phyloP scores from a whole-genome alignment of 2,888 invertebrate species.

The Scrobipalpa costella region DNA sequence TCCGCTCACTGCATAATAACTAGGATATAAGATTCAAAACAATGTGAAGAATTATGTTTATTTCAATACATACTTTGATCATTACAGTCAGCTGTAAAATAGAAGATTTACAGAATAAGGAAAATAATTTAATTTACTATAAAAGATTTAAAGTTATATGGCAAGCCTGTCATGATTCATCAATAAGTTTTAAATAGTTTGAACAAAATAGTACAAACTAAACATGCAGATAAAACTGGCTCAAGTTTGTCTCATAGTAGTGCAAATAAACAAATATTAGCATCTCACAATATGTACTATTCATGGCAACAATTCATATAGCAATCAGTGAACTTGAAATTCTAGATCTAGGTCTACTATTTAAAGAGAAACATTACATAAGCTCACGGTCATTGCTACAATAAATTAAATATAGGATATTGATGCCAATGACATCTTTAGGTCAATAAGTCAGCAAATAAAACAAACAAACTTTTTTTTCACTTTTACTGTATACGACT shows the following conservation, averaged over 20 bases:
- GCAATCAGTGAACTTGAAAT: conserved; percentile 14
- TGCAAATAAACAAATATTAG: background rate
- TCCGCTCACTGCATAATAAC: too few relatives aligned
- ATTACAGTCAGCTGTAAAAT: too few relatives aligned
- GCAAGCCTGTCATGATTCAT: too few relatives aligned
- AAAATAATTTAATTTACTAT: too few relatives aligned
- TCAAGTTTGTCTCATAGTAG: background rate
- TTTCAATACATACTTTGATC: too few relatives aligned
- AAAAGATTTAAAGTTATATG: too few relatives aligned
- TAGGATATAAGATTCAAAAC: too few relatives aligned
- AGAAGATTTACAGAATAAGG: too few relatives aligned
- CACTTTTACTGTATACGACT: background rate
- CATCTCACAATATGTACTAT: background rate
- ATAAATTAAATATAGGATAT: conserved; percentile 31
- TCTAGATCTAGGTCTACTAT: conserved; percentile 15
- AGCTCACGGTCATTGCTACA: conserved; percentile 51
- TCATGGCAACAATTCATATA: background rate
- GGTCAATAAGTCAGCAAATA: conserved; percentile 33
- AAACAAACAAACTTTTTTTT: background rate
- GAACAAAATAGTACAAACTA: too few relatives aligned
- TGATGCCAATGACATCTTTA: conserved; percentile 49
- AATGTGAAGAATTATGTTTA: too few relatives aligned
- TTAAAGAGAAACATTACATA: conserved; percentile 52
- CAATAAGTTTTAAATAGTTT: too few relatives aligned
- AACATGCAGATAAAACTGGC: background rate